A percentile compares a stretch with the other conserved stretches of the same genome.
These are phyloP conservation scores for Neogale vison DNA, from an alignment of 2,113 vertebrate species.

Conservation along the genomic window DNA sequence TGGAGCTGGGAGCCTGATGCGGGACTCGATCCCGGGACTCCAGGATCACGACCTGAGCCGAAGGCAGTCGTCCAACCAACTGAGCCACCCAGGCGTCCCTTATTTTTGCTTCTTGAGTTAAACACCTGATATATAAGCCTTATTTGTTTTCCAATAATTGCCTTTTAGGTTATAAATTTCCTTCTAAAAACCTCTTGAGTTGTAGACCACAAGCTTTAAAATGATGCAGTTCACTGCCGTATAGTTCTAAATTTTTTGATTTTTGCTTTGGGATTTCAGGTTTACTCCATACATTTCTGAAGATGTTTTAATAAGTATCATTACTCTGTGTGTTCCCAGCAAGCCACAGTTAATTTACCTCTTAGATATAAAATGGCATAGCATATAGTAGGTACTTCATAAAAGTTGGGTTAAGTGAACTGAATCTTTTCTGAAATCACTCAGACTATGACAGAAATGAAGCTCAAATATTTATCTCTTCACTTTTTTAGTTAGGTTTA, in stretches of 20 bases:
- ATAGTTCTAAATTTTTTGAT: background rate
- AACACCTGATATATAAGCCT: background rate
- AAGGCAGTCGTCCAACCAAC: too few species aligned
- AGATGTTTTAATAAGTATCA: background rate
- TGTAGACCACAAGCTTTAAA: background rate
- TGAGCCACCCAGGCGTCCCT: too few species aligned
- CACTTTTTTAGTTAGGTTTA: background rate
- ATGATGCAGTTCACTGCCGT: background rate
- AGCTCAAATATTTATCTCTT: background rate
- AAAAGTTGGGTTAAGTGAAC: background rate
- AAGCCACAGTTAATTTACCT: background rate
- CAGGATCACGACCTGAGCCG: too few species aligned
- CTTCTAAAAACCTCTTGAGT: background rate
- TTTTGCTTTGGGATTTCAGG: background rate
- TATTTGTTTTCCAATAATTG: background rate
- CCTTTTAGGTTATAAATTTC: background rate
- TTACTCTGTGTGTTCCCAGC: background rate
- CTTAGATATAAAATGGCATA: background rate
- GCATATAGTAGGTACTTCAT: background rate
- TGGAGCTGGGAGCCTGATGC: too few species aligned
- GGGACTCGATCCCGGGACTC: too few species aligned
- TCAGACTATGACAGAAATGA: background rate
- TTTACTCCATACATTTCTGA: background rate
- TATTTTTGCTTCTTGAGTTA: conserved; percentile 18
- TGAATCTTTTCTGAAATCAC: background rate